phyloP scores from a whole-genome alignment of 2,797 vertebrate genomes.

The Manis javanica region DNA sequence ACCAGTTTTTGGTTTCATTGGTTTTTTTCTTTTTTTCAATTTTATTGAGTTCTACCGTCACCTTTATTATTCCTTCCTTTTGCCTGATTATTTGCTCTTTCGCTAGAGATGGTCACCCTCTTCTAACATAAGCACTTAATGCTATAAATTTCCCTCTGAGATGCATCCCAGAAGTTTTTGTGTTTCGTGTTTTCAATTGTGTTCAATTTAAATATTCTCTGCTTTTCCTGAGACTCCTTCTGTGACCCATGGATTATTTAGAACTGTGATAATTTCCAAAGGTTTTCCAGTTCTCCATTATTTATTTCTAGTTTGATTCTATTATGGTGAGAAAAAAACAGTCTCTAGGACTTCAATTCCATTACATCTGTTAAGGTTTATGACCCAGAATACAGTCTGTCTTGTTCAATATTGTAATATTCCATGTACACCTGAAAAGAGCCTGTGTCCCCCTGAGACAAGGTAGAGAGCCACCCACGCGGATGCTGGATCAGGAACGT shows the following conservation, averaged over 20 bases:
- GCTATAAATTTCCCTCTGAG: too few species aligned
- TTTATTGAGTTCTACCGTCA: not conserved
- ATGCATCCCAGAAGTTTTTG: not conserved
- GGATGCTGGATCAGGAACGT: accelerated
- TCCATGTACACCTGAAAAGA: not conserved
- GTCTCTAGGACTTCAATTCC: not conserved
- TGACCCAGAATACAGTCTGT: not conserved
- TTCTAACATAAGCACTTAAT: not conserved
- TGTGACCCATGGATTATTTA: not conserved
- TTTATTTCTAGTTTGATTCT: not conserved
- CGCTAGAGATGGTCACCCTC: not conserved
- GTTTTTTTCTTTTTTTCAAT: not conserved
- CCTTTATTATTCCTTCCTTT: not conserved
- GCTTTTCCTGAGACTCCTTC: not conserved
- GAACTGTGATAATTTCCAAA: not conserved
- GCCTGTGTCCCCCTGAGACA: too few species aligned
- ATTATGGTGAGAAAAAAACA: not conserved
- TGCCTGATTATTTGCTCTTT: not conserved
- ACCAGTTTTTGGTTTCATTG: not conserved
- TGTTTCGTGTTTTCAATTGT: not conserved
- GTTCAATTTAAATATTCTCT: not conserved
- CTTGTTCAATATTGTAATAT: too few species aligned
- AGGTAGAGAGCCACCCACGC: too few species aligned
- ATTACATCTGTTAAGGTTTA: not conserved
- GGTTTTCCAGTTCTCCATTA: not conserved